These are phyloP conservation scores for Lordiphosa collinella DNA, from an alignment of 1,140 invertebrate species.

Conservation along the genomic window DNA sequence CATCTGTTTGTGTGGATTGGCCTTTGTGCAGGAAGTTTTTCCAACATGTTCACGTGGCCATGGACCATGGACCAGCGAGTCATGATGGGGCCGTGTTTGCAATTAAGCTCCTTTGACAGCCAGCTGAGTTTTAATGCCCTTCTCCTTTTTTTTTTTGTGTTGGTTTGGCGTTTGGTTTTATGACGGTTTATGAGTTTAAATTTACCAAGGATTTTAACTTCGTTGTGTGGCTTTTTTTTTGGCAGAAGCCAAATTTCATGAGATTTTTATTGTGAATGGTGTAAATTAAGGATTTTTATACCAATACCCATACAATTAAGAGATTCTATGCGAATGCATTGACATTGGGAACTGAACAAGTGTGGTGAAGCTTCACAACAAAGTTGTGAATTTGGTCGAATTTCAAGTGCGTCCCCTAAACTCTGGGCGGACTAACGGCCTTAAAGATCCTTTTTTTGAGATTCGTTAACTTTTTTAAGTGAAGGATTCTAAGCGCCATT, in stretches of 20 bases:
- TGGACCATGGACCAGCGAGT: constrained; percentile 2
- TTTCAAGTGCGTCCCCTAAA: too few relatives aligned
- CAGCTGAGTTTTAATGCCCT: constrained; percentile 36
- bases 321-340: too few relatives aligned
- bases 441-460: too few relatives aligned
- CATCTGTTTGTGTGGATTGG: constrained; percentile 41
- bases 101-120: constrained; percentile 63
- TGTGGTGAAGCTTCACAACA: too few relatives aligned
- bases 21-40: constrained; percentile 49
- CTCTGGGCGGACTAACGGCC: too few relatives aligned
- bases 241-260: constrained; percentile 44
- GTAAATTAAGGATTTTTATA: too few relatives aligned
- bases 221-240: constrained; percentile 25
- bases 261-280: constrained; percentile 45
- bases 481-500: too few relatives aligned
- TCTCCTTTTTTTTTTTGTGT: constrained; percentile 11
- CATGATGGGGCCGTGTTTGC: constrained; percentile 10
- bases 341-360: too few relatives aligned
- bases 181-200: constrained; percentile 51
- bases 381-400: too few relatives aligned
- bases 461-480: too few relatives aligned
- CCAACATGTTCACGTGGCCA: constrained; percentile 12
- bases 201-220: constrained; percentile 46
- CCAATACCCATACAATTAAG: not conserved
- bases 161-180: constrained; percentile 9